Percentiles rank a stretch among this genome's conserved stretches.
Conservation (phyloP, 2,113 vertebrate genomes). For the Stegastes partitus region DNA sequence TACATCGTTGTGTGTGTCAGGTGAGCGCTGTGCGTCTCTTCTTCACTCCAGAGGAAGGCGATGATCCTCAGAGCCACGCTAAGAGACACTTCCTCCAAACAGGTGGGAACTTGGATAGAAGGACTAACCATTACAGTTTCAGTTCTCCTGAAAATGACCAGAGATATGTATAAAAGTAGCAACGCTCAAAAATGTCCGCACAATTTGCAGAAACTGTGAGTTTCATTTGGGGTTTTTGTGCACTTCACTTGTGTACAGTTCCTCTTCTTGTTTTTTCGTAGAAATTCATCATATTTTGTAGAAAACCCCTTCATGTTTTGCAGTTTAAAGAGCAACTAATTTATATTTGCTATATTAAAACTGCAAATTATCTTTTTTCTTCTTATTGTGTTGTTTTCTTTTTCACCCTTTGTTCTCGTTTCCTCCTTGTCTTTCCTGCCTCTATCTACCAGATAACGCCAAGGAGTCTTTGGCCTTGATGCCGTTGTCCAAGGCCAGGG, state of each 20-base stretch:
- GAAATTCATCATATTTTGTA: not conserved
- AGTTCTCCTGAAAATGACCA: not conserved
- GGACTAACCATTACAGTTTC: not conserved
- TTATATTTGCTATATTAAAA: too few species aligned
- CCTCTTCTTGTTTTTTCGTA: too few species aligned
- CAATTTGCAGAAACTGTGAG: too few species aligned
- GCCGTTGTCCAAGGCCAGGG: constrained; percentile 91
- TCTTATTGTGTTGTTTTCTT: too few species aligned
- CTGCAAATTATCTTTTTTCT: too few species aligned
- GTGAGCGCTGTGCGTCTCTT: constrained; percentile 90
- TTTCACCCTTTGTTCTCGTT: not conserved
- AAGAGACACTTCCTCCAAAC: constrained; percentile 94
- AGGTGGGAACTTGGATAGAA: constrained; percentile 77
- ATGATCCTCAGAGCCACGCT: constrained; percentile 91
- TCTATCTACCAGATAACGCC: constrained; percentile 87
- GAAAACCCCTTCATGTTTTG: too few species aligned
- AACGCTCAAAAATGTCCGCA: too few species aligned
- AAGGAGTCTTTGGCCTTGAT: constrained; percentile 90
- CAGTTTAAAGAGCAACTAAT: too few species aligned
- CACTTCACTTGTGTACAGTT: too few species aligned
- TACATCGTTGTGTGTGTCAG: constrained; percentile 77
- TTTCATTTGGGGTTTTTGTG: too few species aligned
- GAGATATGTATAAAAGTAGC: too few species aligned
- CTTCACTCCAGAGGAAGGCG: constrained; percentile 91
- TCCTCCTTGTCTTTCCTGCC: not conserved